Evolutionary conservation across 2,113 vertebrate genomes (phyloP).

Genomic region (Leptobrachium leishanense): DNA sequence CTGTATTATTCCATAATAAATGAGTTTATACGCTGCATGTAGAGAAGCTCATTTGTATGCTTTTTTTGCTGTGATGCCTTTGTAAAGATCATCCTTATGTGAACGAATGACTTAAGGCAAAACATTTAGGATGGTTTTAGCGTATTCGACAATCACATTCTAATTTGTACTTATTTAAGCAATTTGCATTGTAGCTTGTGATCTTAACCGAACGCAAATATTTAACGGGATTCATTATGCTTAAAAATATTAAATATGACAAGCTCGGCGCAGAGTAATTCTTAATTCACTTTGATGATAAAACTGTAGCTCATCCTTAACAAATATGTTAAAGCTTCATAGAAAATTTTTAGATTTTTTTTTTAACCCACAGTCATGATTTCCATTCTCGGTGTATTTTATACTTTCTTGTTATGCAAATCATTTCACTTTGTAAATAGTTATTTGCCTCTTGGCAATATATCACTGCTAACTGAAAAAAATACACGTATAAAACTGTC

Average conservation of each 20-base stretch:
- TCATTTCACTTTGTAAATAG: no score
- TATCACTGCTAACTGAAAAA: no score
- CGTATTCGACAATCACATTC: slow-evolving; percentile 4
- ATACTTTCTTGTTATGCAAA: neutral
- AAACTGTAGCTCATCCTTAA: neutral
- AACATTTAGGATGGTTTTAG: slow-evolving; percentile 12
- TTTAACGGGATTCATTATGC: neutral
- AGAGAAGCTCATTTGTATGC: no score
- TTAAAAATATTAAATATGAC: neutral
- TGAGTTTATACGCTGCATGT: no score
- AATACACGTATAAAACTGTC: no score
- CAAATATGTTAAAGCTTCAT: neutral
- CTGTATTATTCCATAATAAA: no score
- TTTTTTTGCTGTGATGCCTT: neutral
- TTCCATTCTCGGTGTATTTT: neutral
- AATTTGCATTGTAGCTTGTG: slow-evolving; percentile 1
- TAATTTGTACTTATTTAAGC: slow-evolving; percentile 7
- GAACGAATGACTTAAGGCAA: neutral
- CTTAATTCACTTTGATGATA: neutral
- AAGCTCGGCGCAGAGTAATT: neutral
- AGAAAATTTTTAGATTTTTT: neutral
- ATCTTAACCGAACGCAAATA: slow-evolving; percentile 4
- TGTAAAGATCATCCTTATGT: neutral
- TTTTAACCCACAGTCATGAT: neutral
- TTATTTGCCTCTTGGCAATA: no score